Percentiles rank a stretch among this genome's conserved stretches.
These are phyloP conservation scores for Trachythela sp. DNA, from an alignment of 64 coral and sea anemone genomes.

Conservation along the genomic window DNA sequence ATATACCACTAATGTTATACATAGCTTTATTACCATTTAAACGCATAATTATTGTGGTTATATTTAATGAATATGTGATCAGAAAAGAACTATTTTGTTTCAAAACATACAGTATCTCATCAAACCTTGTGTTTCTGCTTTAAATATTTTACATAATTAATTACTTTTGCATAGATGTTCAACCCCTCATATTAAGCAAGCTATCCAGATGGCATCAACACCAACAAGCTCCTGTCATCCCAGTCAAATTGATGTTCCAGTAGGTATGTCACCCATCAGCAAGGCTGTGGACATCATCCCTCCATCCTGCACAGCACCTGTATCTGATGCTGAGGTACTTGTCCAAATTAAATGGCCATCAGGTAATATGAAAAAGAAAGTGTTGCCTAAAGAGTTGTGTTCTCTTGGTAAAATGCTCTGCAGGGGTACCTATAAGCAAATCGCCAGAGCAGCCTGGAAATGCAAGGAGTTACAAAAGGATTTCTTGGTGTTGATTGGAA, in stretches of 20 bases:
- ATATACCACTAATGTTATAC: too few relatives aligned
- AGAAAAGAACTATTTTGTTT: not conserved
- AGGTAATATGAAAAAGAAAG: not conserved
- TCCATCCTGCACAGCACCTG: not conserved
- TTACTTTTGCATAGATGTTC: not conserved
- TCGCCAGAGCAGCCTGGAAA: too few relatives aligned
- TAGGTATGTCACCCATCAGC: not conserved
- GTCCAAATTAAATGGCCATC: constrained; percentile 1
- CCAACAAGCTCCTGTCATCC: not conserved
- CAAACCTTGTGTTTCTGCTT: not conserved
- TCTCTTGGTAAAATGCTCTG: not conserved
- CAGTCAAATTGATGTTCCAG: not conserved
- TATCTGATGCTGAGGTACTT: not conserved
- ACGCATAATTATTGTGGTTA: too few relatives aligned
- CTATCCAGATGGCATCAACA: not conserved
- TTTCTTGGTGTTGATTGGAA: too few relatives aligned
- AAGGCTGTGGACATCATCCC: not conserved
- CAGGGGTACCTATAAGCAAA: too few relatives aligned
- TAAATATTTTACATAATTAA: not conserved
- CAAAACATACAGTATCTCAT: not conserved
- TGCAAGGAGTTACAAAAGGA: too few relatives aligned
- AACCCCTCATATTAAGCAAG: not conserved
- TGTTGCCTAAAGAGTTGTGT: not conserved
- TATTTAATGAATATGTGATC: too few relatives aligned
- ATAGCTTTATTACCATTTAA: too few relatives aligned